A percentile compares a stretch with the other conserved stretches of the same genome.
Conservation (phyloP, 2,113 vertebrate species). For the Corythornis vintsioides region DNA sequence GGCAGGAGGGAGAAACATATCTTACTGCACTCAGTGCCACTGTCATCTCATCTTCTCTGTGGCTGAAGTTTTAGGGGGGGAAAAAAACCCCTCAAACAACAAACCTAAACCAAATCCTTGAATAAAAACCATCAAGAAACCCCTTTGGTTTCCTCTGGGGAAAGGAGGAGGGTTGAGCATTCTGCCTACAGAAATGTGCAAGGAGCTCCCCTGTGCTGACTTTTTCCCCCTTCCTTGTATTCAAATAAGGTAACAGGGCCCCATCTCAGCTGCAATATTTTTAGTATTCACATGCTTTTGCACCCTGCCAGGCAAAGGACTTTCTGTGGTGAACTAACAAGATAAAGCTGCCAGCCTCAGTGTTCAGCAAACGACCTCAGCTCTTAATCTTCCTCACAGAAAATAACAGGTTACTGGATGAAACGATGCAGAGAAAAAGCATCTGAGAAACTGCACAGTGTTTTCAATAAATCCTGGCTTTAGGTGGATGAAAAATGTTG, state of each 20-base stretch:
- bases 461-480: neutral
- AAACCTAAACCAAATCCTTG: too few relatives aligned
- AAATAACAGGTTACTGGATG: neutral
- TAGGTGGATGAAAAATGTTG: neutral
- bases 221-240: neutral
- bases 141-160: neutral
- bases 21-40: neutral
- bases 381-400: slow-evolving; percentile 38
- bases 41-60: neutral
- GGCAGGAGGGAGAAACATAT: neutral
- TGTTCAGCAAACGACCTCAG: slow-evolving; percentile 6
- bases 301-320: slow-evolving; percentile 2
- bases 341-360: slow-evolving; percentile 17
- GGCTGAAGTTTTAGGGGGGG: neutral
- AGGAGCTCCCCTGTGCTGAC: neutral
- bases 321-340: slow-evolving; percentile 32
- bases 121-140: neutral
- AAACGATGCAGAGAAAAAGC: neutral
- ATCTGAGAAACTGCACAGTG: neutral
- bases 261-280: neutral
- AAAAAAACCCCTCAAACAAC: too few relatives aligned
- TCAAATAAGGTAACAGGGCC: neutral
- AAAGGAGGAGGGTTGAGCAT: neutral
- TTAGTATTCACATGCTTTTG: neutral
- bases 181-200: neutral